Base-by-base conservation (phyloP, 37 sponge, comb jelly and placozoan genomes). In the Hexactinellida sp. region DNA sequence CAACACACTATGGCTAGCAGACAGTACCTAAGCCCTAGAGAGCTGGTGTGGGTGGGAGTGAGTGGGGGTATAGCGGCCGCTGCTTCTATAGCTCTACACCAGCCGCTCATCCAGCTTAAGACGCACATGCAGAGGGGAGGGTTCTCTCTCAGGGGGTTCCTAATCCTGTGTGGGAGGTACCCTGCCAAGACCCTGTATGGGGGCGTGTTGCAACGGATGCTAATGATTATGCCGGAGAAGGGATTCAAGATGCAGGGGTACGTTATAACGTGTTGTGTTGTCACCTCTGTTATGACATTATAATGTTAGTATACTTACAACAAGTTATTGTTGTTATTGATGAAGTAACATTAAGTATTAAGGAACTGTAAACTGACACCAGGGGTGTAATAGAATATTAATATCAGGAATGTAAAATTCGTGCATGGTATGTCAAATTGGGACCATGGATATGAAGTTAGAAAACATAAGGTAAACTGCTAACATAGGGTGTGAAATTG, bases 151-250 rank as follows among this genome's bases (percentile, higher is more conserved):
- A 28, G 76, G 34, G 76, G 32, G 32, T 63, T 63, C 76, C 76
- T 63, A 7, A 7, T 3, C 32, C 30, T 63, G 76, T 21, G 76
- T n/a, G 13, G 21, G 34, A 23, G 30, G 32, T 63, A 63, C 76
- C 76, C 76, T 25, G 76, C 30, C 34, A 63, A 63, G 76, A 63
- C 76, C 28, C 76, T 63, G 34, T 38, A 32, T 41, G 54, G 82
- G 92, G 96, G 96, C 38, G 38, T 95, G 36, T 86, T 90, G 0
- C 52, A 90, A 1, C 85, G 96, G 0, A 90, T 90, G 13, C 52
- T 95, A 39, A 91, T 92, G n/a, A 90, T 95, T 0, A 93, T 93
- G 92, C 96, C 96, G 0, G 96, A 95, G 91, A 95, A 95, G 38
- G 93, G 89, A 7, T 85, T 95, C 51, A 95, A 95, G 88, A 91